These are phyloP conservation scores for Vulpes lagopus DNA, from an alignment of 2,113 vertebrate species.

Conservation along the genomic window DNA sequence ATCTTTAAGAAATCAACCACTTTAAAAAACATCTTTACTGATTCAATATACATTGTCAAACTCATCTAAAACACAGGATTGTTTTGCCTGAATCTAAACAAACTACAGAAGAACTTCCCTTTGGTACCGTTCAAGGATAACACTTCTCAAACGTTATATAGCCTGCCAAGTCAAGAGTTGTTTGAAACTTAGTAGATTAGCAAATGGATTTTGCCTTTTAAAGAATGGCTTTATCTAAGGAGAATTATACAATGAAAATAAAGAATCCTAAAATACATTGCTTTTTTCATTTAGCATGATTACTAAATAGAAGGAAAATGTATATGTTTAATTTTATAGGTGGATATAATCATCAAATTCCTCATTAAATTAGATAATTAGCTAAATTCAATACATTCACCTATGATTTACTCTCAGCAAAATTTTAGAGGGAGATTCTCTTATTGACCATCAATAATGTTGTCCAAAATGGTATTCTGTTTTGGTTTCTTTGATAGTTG, in stretches of 20 bases:
- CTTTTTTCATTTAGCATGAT: not conserved
- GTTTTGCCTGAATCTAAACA: slow-evolving; percentile 16
- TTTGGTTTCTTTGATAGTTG: not conserved
- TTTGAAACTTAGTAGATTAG: slow-evolving; percentile 15
- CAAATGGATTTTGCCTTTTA: not conserved
- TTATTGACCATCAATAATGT: not conserved
- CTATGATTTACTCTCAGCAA: not conserved
- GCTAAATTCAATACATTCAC: not conserved
- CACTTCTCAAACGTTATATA: not conserved
- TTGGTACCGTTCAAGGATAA: not conserved
- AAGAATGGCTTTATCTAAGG: not conserved
- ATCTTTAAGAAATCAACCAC: not conserved
- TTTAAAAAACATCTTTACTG: slow-evolving; percentile 6
- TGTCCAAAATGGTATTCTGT: not conserved
- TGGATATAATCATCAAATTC: not conserved
- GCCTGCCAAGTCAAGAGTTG: not conserved
- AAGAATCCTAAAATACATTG: not conserved
- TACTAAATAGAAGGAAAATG: not conserved
- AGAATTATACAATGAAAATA: not conserved
- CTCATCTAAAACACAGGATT: not conserved
- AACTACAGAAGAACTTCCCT: not conserved
- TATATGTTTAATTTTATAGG: not conserved
- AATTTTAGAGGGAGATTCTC: not conserved
- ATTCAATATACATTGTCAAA: slow-evolving; percentile 4
- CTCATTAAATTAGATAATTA: not conserved